Percentiles rank a stretch among this genome's conserved stretches.
Evolutionary conservation across 2,888 invertebrate genomes (phyloP).

Genomic region (Agrypnus murinus): DNA sequence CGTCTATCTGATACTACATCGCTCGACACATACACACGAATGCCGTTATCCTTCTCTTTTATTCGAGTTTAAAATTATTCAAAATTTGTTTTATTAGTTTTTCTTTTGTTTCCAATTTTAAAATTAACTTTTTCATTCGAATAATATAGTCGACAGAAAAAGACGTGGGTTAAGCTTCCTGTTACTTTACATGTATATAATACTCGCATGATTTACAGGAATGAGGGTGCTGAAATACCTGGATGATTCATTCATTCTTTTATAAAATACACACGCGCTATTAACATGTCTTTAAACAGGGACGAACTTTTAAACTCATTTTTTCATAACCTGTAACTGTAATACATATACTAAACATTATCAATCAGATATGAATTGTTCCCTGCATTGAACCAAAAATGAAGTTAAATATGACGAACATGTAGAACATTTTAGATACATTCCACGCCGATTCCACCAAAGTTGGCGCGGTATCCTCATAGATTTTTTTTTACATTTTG

Average conservation of each 20-base stretch:
- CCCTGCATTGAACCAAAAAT: too few relatives aligned
- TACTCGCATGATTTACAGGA: conserved; percentile 32
- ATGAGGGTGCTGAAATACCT: conserved; percentile 32
- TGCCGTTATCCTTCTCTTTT: not conserved
- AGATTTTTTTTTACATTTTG: too few relatives aligned
- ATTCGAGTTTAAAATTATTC: not conserved
- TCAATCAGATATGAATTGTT: too few relatives aligned
- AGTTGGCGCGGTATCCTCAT: too few relatives aligned
- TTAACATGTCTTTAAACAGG: conserved; percentile 17
- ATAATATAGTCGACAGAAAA: not conserved
- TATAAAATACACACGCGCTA: conserved; percentile 27
- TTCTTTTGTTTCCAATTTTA: not conserved
- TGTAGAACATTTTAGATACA: too few relatives aligned
- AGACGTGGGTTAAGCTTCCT: not conserved
- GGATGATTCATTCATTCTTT: conserved; percentile 35
- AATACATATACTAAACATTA: too few relatives aligned
- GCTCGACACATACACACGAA: conserved; percentile 19
- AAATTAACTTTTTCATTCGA: not conserved
- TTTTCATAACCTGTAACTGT: too few relatives aligned
- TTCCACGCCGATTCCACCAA: too few relatives aligned
- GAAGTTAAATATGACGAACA: too few relatives aligned
- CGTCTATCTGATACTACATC: conserved; percentile 64
- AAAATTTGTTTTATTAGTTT: not conserved
- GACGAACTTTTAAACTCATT: not conserved
- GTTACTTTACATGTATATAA: conserved; percentile 20